Percentiles rank a stretch among this genome's conserved stretches.
Evolutionary conservation across 2,888 invertebrate species (phyloP).

Genomic region (Lathronympha strigana): DNA sequence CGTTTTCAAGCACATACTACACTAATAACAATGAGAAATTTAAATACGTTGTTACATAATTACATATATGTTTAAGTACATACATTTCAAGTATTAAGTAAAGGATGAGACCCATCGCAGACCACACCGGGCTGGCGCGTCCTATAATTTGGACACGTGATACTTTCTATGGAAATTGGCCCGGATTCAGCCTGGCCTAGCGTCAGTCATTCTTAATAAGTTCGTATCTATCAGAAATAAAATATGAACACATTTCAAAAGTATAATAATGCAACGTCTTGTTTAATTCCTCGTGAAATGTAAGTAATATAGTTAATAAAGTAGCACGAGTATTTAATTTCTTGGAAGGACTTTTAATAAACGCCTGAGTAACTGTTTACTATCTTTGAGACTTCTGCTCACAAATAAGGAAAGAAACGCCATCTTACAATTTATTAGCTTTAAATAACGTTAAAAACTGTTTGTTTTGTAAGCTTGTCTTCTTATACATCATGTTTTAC

Average conservation of each 20-base stretch:
- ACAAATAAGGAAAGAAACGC: slow-evolving; percentile 6
- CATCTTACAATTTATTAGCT: slow-evolving; percentile 1
- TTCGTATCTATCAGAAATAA: neutral
- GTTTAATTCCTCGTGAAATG: neutral
- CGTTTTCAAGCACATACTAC: too few relatives aligned
- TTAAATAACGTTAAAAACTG: slow-evolving; percentile 9
- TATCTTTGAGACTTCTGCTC: slow-evolving; percentile 29
- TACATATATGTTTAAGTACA: too few relatives aligned
- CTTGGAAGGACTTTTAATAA: slow-evolving; percentile 36
- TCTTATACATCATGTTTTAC: too few relatives aligned
- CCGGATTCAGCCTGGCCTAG: neutral
- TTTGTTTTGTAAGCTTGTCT: too few relatives aligned
- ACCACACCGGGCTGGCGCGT: too few relatives aligned
- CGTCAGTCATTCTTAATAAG: neutral
- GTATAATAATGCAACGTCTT: neutral
- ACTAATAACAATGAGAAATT: too few relatives aligned
- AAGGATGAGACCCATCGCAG: too few relatives aligned
- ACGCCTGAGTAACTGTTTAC: slow-evolving; percentile 30
- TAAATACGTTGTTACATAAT: too few relatives aligned
- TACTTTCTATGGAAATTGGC: too few relatives aligned
- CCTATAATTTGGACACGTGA: too few relatives aligned
- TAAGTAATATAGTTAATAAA: slow-evolving; percentile 16
- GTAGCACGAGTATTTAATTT: slow-evolving; percentile 16
- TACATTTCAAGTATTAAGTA: too few relatives aligned
- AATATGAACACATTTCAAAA: neutral